phyloP scores from a whole-genome alignment of 1,140 invertebrate genomes.

The Ostrea edulis region DNA sequence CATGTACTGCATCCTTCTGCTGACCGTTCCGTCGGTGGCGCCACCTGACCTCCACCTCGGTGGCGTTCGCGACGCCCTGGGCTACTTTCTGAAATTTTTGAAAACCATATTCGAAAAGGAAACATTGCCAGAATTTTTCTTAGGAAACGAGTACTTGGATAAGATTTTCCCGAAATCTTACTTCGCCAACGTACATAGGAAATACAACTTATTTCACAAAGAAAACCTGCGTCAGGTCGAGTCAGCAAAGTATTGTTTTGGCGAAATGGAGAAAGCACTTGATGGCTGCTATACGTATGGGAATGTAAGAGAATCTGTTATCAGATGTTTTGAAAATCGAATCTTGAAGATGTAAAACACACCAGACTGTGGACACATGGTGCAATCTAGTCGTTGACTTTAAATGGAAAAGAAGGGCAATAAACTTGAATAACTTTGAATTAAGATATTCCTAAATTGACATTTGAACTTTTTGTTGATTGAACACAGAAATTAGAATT shows the following conservation, averaged over 20 bases:
- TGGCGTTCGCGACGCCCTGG: conserved; percentile 3
- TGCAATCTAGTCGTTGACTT: too few species aligned
- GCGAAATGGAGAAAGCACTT: not conserved
- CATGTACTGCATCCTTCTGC: not conserved
- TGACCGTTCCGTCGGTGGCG: not conserved
- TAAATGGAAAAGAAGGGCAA: too few species aligned
- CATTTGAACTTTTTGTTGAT: too few species aligned
- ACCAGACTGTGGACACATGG: not conserved
- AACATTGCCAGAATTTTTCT: not conserved
- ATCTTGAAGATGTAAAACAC: not conserved
- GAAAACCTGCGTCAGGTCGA: not conserved
- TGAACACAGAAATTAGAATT: too few species aligned
- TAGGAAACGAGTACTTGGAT: conserved; percentile 7
- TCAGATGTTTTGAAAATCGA: not conserved
- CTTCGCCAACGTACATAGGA: not conserved
- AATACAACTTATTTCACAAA: conserved; percentile 13
- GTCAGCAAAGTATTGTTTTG: not conserved
- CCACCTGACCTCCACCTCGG: not conserved
- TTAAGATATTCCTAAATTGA: too few species aligned
- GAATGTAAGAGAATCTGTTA: not conserved
- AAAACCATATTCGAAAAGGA: not conserved
- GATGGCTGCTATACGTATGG: not conserved
- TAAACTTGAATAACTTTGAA: too few species aligned
- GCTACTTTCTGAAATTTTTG: conserved; percentile 20
- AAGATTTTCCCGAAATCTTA: conserved; percentile 12